Percentiles rank a stretch among this genome's conserved stretches.
Conservation (phyloP, 2,797 vertebrate species). For the Sebastes vulpes region DNA sequence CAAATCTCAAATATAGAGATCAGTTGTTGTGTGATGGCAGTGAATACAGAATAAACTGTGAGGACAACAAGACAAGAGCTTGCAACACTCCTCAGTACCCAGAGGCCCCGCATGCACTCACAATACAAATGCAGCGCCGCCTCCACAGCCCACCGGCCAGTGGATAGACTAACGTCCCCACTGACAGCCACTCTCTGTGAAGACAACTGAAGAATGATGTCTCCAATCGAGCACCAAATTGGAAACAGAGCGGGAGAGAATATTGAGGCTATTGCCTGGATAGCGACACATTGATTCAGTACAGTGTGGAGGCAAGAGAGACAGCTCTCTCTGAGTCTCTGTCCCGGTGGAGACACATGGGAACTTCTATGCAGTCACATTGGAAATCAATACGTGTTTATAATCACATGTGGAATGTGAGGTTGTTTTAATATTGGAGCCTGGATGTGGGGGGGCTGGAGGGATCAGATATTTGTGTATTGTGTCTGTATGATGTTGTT, state of each 20-base stretch:
- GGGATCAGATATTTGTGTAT: conserved; percentile 54
- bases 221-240: conserved; percentile 88
- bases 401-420: conserved; percentile 84
- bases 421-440: conserved; percentile 80
- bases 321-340: conserved; percentile 31
- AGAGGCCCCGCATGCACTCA: conserved; percentile 18
- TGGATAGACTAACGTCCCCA: conserved; percentile 52
- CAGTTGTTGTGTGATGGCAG: not conserved
- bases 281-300: conserved; percentile 85
- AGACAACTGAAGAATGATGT: conserved; percentile 87
- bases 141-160: conserved; percentile 38
- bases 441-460: conserved; percentile 65
- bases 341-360: conserved; percentile 70
- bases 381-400: conserved; percentile 91
- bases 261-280: conserved; percentile 78
- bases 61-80: not conserved
- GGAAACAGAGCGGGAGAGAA: conserved; percentile 85
- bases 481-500: conserved; percentile 8
- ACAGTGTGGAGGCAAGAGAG: conserved; percentile 41
- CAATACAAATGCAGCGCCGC: conserved; percentile 1
- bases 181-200: conserved; percentile 62
- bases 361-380: conserved; percentile 82
- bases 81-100: not conserved
- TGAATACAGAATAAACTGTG: not conserved
- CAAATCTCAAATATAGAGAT: not conserved